Evolutionary conservation across 1,140 invertebrate species (phyloP).

Genomic region (Cotesia glomerata): DNA sequence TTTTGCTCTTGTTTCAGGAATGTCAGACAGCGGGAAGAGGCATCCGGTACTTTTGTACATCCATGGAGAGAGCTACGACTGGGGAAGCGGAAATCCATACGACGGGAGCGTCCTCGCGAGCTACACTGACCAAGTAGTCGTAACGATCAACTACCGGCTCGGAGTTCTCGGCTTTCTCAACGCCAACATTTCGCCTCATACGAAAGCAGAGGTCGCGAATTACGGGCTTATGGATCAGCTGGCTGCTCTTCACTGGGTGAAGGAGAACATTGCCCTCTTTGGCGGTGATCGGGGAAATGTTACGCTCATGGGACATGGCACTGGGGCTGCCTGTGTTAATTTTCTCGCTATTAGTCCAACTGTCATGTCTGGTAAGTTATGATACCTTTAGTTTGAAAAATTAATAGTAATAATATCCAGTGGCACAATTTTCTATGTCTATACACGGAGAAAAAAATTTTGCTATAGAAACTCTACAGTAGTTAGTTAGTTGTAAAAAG

Average conservation of each 20-base stretch:
- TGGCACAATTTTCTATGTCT: no score
- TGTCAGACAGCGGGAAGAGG: conserved; percentile 66
- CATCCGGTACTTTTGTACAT: conserved; percentile 91
- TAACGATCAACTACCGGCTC: conserved; percentile 95
- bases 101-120: conserved; percentile 91
- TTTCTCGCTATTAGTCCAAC: conserved; percentile 94
- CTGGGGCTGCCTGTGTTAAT: conserved; percentile 93
- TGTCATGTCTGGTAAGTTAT: conserved; percentile 78
- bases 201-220: conserved; percentile 84
- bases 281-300: conserved; percentile 91
- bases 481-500: no score
- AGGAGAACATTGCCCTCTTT: conserved; percentile 92
- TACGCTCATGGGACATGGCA: conserved; percentile 92
- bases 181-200: conserved; percentile 79
- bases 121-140: conserved; percentile 89
- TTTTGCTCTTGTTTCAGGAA: conserved; percentile 43
- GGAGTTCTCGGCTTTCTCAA: conserved; percentile 92
- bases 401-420: no score
- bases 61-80: conserved; percentile 94
- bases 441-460: no score
- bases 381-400: neutral
- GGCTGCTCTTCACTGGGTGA: conserved; percentile 90
- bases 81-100: conserved; percentile 94
- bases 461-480: no score
- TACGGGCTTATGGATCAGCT: conserved; percentile 97